These are phyloP conservation scores for Progne subis DNA, from an alignment of 2,113 vertebrate genomes.

Conservation along the genomic window DNA sequence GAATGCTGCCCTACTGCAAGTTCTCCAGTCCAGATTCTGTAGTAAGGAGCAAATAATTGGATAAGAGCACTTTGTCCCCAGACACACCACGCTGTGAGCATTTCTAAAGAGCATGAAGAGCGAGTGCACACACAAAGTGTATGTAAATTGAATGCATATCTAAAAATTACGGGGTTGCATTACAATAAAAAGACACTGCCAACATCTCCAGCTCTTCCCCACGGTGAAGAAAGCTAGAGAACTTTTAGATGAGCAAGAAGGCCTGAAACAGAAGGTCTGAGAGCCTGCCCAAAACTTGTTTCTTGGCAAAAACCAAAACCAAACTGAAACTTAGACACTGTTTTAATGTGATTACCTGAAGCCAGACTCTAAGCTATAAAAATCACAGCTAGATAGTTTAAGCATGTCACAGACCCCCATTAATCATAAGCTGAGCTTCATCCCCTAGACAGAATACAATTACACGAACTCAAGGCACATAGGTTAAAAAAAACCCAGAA, in stretches of 20 bases:
- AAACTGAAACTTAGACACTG: background rate
- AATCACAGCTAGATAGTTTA: background rate
- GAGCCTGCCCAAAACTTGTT: background rate
- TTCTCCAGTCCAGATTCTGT: background rate
- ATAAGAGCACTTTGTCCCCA: background rate
- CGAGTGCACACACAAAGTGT: rapidly evolving
- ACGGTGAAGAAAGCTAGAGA: background rate
- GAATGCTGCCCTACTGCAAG: background rate
- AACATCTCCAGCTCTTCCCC: background rate
- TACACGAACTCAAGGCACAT: background rate
- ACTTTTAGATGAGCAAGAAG: background rate
- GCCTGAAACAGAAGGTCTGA: background rate
- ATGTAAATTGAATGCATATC: background rate
- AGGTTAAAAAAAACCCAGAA: background rate
- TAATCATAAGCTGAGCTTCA: background rate
- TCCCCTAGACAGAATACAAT: background rate
- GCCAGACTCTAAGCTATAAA: background rate
- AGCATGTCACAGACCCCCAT: background rate
- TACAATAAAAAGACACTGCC: background rate
- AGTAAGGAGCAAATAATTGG: background rate
- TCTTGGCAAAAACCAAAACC: background rate
- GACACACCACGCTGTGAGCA: background rate
- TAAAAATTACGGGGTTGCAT: background rate
- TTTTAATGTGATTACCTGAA: background rate
- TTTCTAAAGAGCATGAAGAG: background rate